Evolutionary conservation across 1,140 invertebrate species (phyloP).

Genomic region (Drosophila pallidifrons): DNA sequence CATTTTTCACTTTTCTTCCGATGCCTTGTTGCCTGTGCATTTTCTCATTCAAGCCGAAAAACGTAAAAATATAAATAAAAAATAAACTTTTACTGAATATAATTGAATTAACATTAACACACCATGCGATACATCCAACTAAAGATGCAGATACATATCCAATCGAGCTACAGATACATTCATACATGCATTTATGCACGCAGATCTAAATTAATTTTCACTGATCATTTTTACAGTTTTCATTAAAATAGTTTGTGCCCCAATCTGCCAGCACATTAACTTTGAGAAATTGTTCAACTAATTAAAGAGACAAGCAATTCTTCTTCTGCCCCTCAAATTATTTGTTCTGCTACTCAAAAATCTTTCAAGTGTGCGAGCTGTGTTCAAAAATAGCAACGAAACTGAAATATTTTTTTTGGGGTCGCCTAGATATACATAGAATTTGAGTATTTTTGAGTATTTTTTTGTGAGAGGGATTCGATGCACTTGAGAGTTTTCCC

Average conservation of each 20-base stretch:
- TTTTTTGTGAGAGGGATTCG: conserved; percentile 24
- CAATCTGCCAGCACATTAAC: background rate
- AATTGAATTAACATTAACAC: conserved; percentile 76
- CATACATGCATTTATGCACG: conserved; percentile 13
- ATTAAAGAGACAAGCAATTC: conserved; percentile 36
- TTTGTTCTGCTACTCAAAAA: background rate
- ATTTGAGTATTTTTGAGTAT: conserved; percentile 32
- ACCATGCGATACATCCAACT: conserved; percentile 10
- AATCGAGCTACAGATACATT: conserved; percentile 17
- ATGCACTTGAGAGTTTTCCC: conserved; percentile 69
- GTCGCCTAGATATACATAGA: conserved; percentile 2
- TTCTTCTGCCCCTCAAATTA: conserved; percentile 18
- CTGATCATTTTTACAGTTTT: conserved; percentile 1
- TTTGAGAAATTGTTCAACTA: conserved; percentile 41
- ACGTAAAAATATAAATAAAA: conserved; percentile 15
- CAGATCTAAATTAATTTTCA: conserved; percentile 25
- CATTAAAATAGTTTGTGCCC: conserved; percentile 2
- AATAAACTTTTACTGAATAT: conserved; percentile 74
- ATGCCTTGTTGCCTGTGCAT: conserved; percentile 10
- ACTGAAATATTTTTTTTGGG: conserved; percentile 26
- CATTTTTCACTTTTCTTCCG: conserved; percentile 70
- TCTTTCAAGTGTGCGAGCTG: conserved; percentile 43
- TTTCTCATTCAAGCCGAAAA: conserved; percentile 61
- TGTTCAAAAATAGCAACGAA: conserved; percentile 60
- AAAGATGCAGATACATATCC: conserved; percentile 13